Base-by-base conservation (phyloP, 2,797 vertebrate species). In the Neosilurus hyrtlii region DNA sequence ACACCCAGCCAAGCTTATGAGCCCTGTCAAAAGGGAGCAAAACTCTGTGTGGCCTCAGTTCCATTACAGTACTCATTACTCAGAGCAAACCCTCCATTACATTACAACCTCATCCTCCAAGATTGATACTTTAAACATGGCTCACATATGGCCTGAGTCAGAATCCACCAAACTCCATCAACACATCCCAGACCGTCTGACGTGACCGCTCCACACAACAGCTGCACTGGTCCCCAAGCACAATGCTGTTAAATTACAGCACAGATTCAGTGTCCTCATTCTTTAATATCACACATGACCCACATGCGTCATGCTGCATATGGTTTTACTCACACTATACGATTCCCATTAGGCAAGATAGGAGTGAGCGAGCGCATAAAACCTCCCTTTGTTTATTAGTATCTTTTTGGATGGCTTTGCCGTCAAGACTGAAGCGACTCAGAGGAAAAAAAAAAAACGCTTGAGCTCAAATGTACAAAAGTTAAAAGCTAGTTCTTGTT, bases 31-130 rank as follows among this genome's bases (percentile, higher is more conserved):
- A 35, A 77, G 73, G 52, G 72, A 72, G 43, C 30, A 59, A 54
- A 14, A 12, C n/a, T 71, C 72, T 74, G 79, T 83, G 86, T 83
- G 81, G 73, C 49, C 83, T 70, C 71, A 1, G n/a, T 78, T 85
- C 79, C 62, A 87, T 87, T 84, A 86, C 84, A 71, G 49, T 30
- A 81, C 63, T 77, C 83, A 81, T 84, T 85, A 82, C 80, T 85
- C 80, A 83, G 43, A 15, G 12, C 62, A 26, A 85, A 63, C 51
- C 75, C 70, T 87, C 57, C 79, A 82, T 83, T 81, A 81, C 73
- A 82, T 57, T 43, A 22, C 12, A 70, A 35, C 67, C 35, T 85
- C 66, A 57, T 75, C 74, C 79, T 68, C 71, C 7, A 79, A 61
- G 57, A 80, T 22, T 18, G 37, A 82, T 57, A 22, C 73, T 77